These are phyloP conservation scores for Oncopeltus fasciatus DNA, from an alignment of 1,140 invertebrate species.

Conservation along the genomic window DNA sequence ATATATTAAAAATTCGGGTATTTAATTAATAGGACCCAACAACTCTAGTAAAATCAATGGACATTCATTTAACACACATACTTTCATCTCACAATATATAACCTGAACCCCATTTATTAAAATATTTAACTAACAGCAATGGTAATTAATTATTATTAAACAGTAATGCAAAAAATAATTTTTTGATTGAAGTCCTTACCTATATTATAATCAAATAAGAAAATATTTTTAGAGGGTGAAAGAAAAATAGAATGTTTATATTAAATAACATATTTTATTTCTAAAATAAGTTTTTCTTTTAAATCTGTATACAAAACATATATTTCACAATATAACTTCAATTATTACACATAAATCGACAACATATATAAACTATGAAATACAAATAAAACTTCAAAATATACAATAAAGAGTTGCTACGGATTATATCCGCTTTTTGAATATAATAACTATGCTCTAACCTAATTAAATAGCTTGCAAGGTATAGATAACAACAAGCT, in stretches of 20 bases:
- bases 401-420: conserved; percentile 3
- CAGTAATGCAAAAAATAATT: too few relatives aligned
- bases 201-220: not conserved
- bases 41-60: too few relatives aligned
- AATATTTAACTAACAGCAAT: too few relatives aligned
- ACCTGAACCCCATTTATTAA: too few relatives aligned
- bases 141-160: too few relatives aligned
- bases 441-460: conserved; percentile 7
- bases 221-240: not conserved
- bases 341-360: not conserved
- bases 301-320: conserved; percentile 12
- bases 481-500: conserved; percentile 3
- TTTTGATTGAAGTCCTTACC: not conserved
- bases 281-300: conserved; percentile 9
- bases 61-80: too few relatives aligned
- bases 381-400: conserved; percentile 9
- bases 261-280: conserved; percentile 11
- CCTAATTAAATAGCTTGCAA: conserved; percentile 8
- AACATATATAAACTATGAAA: conserved; percentile 13
- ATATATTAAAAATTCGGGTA: too few relatives aligned
- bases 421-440: conserved; percentile 3
- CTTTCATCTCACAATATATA: too few relatives aligned
- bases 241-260: not conserved
- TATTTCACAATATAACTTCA: conserved; percentile 4
- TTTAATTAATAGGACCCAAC: too few relatives aligned